phyloP scores from a whole-genome alignment of 2,113 vertebrate genomes.

The Cyphomyrus discorhynchus region DNA sequence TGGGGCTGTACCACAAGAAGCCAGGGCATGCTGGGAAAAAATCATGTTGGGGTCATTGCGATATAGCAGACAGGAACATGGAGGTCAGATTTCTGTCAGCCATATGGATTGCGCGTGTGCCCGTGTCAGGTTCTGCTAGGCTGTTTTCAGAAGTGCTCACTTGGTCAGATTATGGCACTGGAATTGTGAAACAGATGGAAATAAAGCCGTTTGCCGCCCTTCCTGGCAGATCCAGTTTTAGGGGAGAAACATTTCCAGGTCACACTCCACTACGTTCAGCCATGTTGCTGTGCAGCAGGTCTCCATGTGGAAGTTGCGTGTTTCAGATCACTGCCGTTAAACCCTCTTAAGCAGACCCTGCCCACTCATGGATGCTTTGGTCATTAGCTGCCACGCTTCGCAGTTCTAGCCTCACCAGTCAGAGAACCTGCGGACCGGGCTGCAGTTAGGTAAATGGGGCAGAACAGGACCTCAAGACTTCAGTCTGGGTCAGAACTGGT shows the following conservation, averaged over 20 bases:
- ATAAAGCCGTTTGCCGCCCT: neutral
- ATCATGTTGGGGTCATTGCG: neutral
- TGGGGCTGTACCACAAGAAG: neutral
- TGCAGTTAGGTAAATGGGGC: neutral
- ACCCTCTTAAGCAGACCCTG: neutral
- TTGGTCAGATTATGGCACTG: neutral
- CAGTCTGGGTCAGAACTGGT: neutral
- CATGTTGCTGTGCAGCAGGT: neutral
- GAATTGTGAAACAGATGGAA: neutral
- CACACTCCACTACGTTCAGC: neutral
- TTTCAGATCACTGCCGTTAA: neutral
- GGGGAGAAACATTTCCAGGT: neutral
- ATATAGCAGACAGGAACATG: neutral
- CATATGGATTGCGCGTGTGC: neutral
- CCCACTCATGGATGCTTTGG: neutral
- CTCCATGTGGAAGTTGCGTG: neutral
- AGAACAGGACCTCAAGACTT: neutral
- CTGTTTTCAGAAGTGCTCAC: neutral
- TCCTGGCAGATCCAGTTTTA: neutral
- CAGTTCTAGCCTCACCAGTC: neutral
- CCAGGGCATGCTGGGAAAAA: neutral
- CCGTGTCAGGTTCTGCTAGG: neutral
- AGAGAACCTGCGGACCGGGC: neutral
- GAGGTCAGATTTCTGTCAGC: neutral
- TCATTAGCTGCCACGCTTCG: neutral